phyloP scores from a whole-genome alignment of 2,797 vertebrate species.

The Lepus townsendii region DNA sequence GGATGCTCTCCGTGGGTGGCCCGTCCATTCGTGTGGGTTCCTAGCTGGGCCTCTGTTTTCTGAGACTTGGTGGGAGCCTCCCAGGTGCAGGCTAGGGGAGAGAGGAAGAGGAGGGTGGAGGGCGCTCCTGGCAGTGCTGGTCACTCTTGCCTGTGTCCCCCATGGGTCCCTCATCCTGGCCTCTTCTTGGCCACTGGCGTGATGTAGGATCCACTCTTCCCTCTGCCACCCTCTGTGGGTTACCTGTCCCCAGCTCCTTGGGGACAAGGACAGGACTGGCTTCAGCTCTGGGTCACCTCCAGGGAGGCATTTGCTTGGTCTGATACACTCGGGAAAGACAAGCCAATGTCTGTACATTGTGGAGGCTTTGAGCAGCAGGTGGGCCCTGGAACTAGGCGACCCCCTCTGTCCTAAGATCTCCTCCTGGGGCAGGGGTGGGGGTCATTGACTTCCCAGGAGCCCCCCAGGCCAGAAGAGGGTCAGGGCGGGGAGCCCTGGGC shows the following conservation, averaged over 20 bases:
- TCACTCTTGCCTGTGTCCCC: background rate
- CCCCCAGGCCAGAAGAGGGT: background rate
- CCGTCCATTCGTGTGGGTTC: background rate
- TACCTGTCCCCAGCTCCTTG: background rate
- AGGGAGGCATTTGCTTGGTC: background rate
- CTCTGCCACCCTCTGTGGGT: no score
- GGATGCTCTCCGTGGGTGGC: background rate
- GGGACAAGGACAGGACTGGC: background rate
- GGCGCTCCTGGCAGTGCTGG: rapidly evolving
- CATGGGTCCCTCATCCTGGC: background rate
- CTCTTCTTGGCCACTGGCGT: no score
- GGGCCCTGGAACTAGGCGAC: background rate
- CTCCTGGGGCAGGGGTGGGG: background rate
- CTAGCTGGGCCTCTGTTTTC: background rate
- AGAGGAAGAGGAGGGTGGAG: background rate
- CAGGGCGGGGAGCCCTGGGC: conserved; percentile 18
- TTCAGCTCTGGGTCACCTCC: background rate
- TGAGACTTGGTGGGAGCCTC: background rate
- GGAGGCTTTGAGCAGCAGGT: background rate
- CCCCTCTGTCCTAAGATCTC: background rate
- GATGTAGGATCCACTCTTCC: background rate
- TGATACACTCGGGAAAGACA: background rate
- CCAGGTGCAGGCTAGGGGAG: background rate
- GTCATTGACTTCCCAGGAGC: background rate
- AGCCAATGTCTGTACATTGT: background rate